These are phyloP conservation scores for Coptotermes formosanus DNA, from an alignment of 1,140 invertebrate genomes.

Conservation along the genomic window DNA sequence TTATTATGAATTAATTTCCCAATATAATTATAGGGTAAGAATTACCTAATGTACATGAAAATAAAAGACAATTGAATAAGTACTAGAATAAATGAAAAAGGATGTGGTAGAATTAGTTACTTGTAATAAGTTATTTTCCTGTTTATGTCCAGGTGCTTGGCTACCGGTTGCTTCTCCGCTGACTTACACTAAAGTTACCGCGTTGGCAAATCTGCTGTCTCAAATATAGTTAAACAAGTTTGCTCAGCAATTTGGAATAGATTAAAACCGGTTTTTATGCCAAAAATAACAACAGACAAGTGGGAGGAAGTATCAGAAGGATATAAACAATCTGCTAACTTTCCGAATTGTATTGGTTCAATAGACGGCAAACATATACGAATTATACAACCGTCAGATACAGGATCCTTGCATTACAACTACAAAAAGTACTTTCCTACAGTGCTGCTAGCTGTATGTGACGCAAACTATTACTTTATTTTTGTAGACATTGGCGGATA, in stretches of 20 bases:
- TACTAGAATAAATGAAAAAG: too few species aligned
- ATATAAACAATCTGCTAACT: not conserved
- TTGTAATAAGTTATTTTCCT: too few species aligned
- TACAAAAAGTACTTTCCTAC: constrained; percentile 43
- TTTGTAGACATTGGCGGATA: constrained; percentile 44
- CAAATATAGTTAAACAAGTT: not conserved
- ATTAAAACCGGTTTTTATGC: not conserved
- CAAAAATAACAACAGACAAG: constrained; percentile 24
- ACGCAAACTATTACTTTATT: constrained; percentile 41
- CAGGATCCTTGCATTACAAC: constrained; percentile 44
- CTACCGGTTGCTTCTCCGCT: not conserved
- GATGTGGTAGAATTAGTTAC: too few species aligned
- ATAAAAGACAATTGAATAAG: too few species aligned
- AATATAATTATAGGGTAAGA: too few species aligned
- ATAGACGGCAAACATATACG: constrained; percentile 44
- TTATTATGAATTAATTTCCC: too few species aligned
- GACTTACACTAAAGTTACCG: not conserved
- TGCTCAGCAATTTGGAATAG: not conserved
- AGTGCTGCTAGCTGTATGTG: constrained; percentile 46
- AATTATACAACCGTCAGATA: constrained; percentile 36
- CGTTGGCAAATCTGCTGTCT: not conserved
- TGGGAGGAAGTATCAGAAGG: constrained; percentile 26
- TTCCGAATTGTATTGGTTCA: constrained; percentile 35
- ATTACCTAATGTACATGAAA: too few species aligned
- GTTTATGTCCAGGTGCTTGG: not conserved